These are phyloP conservation scores for Maniola jurtina DNA, from an alignment of 1,140 invertebrate species.

Conservation along the genomic window DNA sequence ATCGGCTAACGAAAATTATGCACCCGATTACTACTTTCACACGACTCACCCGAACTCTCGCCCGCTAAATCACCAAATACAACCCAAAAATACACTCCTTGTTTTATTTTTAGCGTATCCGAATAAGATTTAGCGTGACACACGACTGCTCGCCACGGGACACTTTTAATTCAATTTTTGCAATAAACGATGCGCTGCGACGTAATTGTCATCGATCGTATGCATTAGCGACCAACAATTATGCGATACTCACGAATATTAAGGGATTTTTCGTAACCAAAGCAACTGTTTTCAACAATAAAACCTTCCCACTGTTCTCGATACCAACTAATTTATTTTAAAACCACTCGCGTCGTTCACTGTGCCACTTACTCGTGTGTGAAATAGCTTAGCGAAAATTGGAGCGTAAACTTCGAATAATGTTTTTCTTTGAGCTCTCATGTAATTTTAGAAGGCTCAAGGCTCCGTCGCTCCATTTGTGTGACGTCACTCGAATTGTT, in stretches of 20 bases:
- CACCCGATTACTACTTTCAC: conserved; percentile 60
- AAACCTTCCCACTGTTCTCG: conserved; percentile 34
- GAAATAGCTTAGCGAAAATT: conserved; percentile 48
- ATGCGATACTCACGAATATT: conserved; percentile 66
- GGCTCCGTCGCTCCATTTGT: conserved; percentile 56
- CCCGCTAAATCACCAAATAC: conserved; percentile 69
- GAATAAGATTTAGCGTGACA: conserved; percentile 57
- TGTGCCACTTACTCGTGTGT: conserved; percentile 48
- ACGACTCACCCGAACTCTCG: conserved; percentile 56
- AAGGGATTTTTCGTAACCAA: conserved; percentile 52
- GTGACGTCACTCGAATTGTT: conserved; percentile 74
- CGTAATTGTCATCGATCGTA: conserved; percentile 53
- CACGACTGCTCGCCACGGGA: conserved; percentile 46
- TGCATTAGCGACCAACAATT: conserved; percentile 47
- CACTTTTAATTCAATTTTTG: conserved; percentile 49
- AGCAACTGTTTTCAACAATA: conserved; percentile 50
- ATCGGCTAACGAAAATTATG: conserved; percentile 17
- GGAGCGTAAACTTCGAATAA: conserved; percentile 57
- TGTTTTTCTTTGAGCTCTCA: conserved; percentile 57
- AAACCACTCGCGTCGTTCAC: conserved; percentile 55
- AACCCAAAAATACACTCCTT: conserved; percentile 63
- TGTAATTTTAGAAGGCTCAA: conserved; percentile 75
- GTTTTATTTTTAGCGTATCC: conserved; percentile 67
- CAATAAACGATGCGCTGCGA: conserved; percentile 46
- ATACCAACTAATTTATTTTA: conserved; percentile 40